These are phyloP conservation scores for Aptenodytes forsteri DNA, from an alignment of 2,113 vertebrate genomes.

Conservation along the genomic window DNA sequence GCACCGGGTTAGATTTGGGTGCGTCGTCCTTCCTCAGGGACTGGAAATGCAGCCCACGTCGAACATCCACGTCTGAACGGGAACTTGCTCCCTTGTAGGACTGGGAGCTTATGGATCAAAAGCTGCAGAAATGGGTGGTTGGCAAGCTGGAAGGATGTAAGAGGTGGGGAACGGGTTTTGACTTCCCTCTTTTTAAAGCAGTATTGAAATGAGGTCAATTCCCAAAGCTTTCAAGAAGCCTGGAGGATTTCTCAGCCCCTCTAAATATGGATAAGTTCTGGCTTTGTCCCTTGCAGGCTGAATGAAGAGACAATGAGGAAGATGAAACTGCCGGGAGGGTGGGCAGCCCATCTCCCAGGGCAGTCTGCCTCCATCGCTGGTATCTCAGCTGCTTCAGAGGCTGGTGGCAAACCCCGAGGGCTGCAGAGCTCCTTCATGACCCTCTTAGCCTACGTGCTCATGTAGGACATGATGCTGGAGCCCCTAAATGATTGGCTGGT, in stretches of 20 bases:
- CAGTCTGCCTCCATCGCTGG: neutral
- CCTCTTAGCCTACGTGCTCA: neutral
- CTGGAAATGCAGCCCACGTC: neutral
- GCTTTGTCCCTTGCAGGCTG: neutral
- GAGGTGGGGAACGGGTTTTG: rapidly evolving
- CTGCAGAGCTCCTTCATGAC: neutral
- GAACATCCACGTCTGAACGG: neutral
- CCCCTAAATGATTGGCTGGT: neutral
- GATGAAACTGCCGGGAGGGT: neutral
- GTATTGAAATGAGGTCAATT: neutral
- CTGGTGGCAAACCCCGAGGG: neutral
- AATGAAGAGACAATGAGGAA: neutral
- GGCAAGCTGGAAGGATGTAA: neutral
- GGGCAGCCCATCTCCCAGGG: neutral
- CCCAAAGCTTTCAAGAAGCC: neutral
- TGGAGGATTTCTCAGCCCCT: neutral
- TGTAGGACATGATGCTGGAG: neutral
- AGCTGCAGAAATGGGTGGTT: neutral
- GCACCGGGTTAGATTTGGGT: neutral
- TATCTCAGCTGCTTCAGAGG: neutral
- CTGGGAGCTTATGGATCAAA: neutral
- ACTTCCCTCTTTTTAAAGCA: neutral
- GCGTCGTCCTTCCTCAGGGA: neutral
- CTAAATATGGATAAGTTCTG: neutral
- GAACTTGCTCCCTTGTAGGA: neutral